Evolutionary conservation across 37 sponge, comb jelly and placozoan genomes (phyloP).

Genomic region (Agelas oroides): DNA sequence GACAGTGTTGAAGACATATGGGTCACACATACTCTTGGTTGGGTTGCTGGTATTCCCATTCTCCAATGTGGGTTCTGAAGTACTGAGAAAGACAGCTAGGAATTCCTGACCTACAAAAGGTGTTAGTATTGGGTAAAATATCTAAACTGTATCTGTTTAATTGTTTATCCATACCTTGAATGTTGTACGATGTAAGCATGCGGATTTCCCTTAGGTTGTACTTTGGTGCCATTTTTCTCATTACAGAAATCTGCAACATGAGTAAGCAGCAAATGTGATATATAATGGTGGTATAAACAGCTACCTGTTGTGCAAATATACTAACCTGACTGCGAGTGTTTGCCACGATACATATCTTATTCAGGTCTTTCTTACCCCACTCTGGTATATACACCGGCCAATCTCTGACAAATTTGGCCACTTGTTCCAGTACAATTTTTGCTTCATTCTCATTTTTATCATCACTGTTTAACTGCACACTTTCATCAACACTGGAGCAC

Average conservation of each 20-base stretch:
- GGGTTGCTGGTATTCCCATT: conserved; percentile 58
- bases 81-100: conserved; percentile 68
- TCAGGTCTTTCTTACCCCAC: conserved; percentile 2
- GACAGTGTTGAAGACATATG: conserved; percentile 77
- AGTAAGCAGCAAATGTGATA: not conserved
- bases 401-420: not conserved
- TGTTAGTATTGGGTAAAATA: not conserved
- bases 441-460: conserved; percentile 22
- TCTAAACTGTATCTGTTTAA: too few species aligned
- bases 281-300: too few species aligned
- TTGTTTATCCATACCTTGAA: conserved; percentile 42
- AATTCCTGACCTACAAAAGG: conserved; percentile 66
- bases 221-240: not conserved
- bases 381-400: conserved; percentile 45
- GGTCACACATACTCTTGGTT: conserved; percentile 76
- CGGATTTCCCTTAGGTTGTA: not conserved
- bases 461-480: not conserved
- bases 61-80: conserved; percentile 45
- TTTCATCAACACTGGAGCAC: conserved; percentile 31
- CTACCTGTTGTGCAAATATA: too few species aligned
- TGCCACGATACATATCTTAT: not conserved
- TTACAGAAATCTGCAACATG: conserved; percentile 3
- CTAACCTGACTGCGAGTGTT: conserved; percentile 39
- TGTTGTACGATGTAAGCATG: conserved; percentile 38
- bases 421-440: conserved; percentile 1